Evolutionary conservation across 2,888 invertebrate species (phyloP).

Genomic region (Drosophila flavopinicola): DNA sequence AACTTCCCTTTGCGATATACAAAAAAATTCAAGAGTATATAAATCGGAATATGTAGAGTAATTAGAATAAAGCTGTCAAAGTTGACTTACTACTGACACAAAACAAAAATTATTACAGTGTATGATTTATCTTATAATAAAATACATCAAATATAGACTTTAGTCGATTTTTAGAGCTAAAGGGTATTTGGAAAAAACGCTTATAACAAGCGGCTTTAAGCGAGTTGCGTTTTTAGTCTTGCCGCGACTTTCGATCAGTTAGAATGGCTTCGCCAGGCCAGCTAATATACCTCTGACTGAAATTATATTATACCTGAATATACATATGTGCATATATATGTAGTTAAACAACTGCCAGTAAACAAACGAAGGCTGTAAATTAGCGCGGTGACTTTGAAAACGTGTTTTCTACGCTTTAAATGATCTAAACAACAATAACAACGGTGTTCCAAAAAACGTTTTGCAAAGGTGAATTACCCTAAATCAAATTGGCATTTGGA

Average conservation of each 20-base stretch:
- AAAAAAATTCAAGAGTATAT: no score
- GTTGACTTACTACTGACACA: no score
- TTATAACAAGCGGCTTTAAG: slow-evolving; percentile 35
- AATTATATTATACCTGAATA: not conserved
- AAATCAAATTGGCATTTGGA: not conserved
- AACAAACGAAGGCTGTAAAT: slow-evolving; percentile 25
- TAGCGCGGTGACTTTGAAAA: slow-evolving; percentile 20
- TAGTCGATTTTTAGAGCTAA: rapidly evolving
- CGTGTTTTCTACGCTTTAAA: slow-evolving; percentile 38
- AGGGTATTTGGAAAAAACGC: slow-evolving; percentile 3
- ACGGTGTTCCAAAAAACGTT: not conserved
- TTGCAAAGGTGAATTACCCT: slow-evolving; percentile 55
- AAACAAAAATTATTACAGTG: not conserved
- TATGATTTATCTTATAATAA: no score
- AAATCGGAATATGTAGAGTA: no score
- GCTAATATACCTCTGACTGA: slow-evolving; percentile 12
- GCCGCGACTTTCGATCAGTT: slow-evolving; percentile 45
- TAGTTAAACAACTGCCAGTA: not conserved
- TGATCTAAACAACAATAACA: slow-evolving; percentile 2
- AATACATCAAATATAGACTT: no score
- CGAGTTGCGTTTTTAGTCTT: slow-evolving; percentile 51
- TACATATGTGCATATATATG: slow-evolving; percentile 2
- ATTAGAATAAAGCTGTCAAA: no score
- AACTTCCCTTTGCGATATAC: no score
- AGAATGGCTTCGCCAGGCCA: slow-evolving; percentile 42